phyloP scores from a whole-genome alignment of 2,888 invertebrate species.

The Galerucella pusilla region DNA sequence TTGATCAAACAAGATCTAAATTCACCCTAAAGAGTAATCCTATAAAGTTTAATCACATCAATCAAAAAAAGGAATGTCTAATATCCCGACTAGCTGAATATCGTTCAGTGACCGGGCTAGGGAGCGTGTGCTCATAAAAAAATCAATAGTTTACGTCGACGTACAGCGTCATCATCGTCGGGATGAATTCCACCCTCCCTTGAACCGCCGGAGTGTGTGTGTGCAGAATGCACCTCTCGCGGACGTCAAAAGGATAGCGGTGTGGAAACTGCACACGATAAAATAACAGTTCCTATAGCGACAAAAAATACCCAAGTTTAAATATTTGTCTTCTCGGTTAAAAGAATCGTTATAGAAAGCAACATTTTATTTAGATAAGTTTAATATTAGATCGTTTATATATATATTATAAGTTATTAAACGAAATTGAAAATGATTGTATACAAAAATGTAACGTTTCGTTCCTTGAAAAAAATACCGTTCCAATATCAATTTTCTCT shows the following conservation, averaged over 20 bases:
- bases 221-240: conserved; percentile 31
- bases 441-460: not conserved
- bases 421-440: no score
- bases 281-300: not conserved
- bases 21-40: not conserved
- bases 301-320: not conserved
- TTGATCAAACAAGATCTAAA: no score
- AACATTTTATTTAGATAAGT: no score
- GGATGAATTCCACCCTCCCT: conserved; percentile 24
- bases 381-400: no score
- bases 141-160: conserved; percentile 32
- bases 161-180: conserved; percentile 31
- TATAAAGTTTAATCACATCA: not conserved
- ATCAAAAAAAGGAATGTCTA: not conserved
- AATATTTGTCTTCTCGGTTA: no score
- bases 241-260: not conserved
- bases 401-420: no score
- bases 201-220: conserved; percentile 12
- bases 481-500: not conserved
- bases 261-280: not conserved
- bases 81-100: not conserved
- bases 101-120: conserved; percentile 2
- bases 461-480: not conserved
- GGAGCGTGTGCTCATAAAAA: conserved; percentile 23
- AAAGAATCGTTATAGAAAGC: no score